Percentiles rank a stretch among this genome's conserved stretches.
Conservation (phyloP, 2,797 vertebrate genomes). For the Amblyopsis hoosieri region DNA sequence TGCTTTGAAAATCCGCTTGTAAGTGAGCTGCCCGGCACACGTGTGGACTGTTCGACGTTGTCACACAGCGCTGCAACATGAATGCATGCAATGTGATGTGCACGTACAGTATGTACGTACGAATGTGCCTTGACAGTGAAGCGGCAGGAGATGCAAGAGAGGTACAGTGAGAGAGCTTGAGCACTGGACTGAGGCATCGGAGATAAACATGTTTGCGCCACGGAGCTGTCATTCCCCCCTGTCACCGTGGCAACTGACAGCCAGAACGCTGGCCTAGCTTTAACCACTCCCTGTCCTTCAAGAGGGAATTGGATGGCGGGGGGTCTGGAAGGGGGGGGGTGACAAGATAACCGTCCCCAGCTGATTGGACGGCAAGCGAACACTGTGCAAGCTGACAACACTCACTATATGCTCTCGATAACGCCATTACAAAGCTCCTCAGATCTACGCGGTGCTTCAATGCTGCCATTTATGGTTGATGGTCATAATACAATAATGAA, state of each 20-base stretch:
- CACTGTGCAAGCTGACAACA: slow-evolving; percentile 21
- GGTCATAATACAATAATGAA: no score
- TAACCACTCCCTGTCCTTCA: slow-evolving; percentile 12
- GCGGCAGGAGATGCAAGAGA: slow-evolving; percentile 19
- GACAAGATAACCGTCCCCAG: slow-evolving; percentile 49
- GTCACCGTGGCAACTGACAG: slow-evolving; percentile 34
- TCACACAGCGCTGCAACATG: no score
- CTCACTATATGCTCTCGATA: slow-evolving; percentile 31
- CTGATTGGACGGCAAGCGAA: slow-evolving; percentile 42
- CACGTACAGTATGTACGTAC: not conserved
- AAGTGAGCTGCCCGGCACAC: no score
- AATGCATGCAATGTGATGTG: no score
- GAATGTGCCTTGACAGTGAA: not conserved
- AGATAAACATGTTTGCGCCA: slow-evolving; percentile 51
- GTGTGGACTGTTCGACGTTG: no score
- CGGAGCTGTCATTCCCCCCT: slow-evolving; percentile 50
- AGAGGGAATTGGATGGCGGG: slow-evolving; percentile 1
- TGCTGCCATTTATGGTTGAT: no score
- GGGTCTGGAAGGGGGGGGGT: slow-evolving; percentile 6
- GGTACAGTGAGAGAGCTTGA: no score
- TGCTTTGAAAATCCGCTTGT: no score
- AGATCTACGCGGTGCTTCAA: no score
- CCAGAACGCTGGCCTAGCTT: slow-evolving; percentile 18
- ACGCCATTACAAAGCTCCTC: slow-evolving; percentile 32
- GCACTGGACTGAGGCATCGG: slow-evolving; percentile 21